Evolutionary conservation across 2,797 vertebrate species (phyloP).

Genomic region (Galagoides demidoff): DNA sequence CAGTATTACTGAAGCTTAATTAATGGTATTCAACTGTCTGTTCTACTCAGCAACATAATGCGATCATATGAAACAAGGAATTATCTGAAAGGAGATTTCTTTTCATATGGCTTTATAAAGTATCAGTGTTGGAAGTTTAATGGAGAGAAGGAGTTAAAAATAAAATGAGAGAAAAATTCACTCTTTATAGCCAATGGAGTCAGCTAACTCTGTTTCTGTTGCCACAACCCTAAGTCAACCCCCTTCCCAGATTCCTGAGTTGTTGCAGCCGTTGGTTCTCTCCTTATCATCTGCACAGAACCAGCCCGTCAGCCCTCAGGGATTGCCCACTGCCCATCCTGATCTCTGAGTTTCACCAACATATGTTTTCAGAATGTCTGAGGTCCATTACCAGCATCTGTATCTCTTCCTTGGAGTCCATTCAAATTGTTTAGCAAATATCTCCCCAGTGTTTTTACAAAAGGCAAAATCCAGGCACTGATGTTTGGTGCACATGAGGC

Average conservation of each 20-base stretch:
- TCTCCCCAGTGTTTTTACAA: not conserved
- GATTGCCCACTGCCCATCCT: not conserved
- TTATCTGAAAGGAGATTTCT: constrained; percentile 59
- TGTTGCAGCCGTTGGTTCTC: not conserved
- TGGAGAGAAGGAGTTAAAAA: constrained; percentile 50
- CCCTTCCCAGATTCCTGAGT: not conserved
- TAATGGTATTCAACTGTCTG: constrained; percentile 64
- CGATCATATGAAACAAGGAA: constrained; percentile 53
- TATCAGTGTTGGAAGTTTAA: constrained; percentile 28
- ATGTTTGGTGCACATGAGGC: not conserved
- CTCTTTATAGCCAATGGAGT: not conserved
- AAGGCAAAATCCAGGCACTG: not conserved
- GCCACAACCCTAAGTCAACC: not conserved
- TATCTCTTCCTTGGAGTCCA: not conserved
- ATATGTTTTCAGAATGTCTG: not conserved
- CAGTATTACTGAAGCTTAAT: constrained; percentile 49
- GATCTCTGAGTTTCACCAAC: not conserved
- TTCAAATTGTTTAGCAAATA: not conserved
- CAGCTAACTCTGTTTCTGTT: not conserved
- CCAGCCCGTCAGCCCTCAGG: not conserved
- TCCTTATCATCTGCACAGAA: not conserved
- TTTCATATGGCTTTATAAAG: constrained; percentile 31
- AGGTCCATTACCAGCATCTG: not conserved
- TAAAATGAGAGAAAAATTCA: not conserved
- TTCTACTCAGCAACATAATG: not conserved